Evolutionary conservation across 2,888 invertebrate species (phyloP).

Genomic region (Ennomos fuscantarius): DNA sequence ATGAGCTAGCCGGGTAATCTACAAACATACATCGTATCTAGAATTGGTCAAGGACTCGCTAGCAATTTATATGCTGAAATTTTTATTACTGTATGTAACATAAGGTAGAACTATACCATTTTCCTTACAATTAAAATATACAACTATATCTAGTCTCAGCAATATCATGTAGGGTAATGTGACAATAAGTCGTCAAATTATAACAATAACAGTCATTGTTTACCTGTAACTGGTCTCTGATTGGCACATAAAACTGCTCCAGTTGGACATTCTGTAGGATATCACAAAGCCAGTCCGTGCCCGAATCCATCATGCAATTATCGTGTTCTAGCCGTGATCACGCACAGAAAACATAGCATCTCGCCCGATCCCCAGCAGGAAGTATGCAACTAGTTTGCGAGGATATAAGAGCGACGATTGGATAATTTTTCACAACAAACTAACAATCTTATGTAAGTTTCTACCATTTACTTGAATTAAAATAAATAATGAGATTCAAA

Average conservation of each 20-base stretch:
- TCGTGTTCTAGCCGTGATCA: conserved; percentile 40
- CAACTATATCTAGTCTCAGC: too few relatives aligned
- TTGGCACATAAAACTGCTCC: conserved; percentile 94
- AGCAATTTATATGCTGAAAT: too few relatives aligned
- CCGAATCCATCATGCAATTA: conserved; percentile 69
- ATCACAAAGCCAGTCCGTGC: conserved; percentile 93
- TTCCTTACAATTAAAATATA: too few relatives aligned
- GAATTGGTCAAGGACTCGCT: too few relatives aligned
- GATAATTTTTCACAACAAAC: conserved; percentile 34
- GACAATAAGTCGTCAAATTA: background rate
- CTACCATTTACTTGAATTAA: background rate
- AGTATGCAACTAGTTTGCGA: conserved; percentile 53
- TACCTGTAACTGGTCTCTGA: conserved; percentile 96
- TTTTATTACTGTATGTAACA: too few relatives aligned
- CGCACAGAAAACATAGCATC: conserved; percentile 62
- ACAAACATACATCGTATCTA: conserved; percentile 50
- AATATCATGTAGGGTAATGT: too few relatives aligned
- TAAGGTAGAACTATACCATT: too few relatives aligned
- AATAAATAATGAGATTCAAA: conserved; percentile 20
- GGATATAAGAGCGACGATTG: conserved; percentile 44
- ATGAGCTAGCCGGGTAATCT: conserved; percentile 96
- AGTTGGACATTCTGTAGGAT: conserved; percentile 95
- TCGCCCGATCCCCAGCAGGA: conserved; percentile 67
- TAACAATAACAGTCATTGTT: conserved; percentile 40
- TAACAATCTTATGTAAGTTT: conserved; percentile 8